Conservation (phyloP, 2,888 invertebrate species). For the Hypolimnas misippus region DNA sequence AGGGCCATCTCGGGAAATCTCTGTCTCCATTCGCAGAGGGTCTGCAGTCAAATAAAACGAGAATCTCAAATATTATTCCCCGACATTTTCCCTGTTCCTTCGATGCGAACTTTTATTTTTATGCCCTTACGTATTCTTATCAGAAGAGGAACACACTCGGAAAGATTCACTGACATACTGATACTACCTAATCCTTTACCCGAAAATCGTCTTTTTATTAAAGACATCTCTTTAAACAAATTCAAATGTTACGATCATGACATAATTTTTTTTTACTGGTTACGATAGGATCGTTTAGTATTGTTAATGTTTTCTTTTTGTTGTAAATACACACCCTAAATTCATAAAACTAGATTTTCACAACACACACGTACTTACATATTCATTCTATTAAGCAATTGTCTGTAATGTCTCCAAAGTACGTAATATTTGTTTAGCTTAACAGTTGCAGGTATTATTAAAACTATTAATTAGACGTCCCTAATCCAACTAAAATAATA, state of each 20-base stretch:
- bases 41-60: constrained; percentile 83
- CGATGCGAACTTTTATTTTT: constrained; percentile 84
- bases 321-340: not conserved
- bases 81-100: constrained; percentile 80
- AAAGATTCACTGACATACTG: constrained; percentile 77
- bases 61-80: constrained; percentile 83
- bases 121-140: constrained; percentile 82
- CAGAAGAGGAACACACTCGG: constrained; percentile 77
- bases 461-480: too few relatives aligned
- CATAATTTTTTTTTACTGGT: not conserved
- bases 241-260: not conserved
- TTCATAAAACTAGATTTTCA: not conserved
- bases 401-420: too few relatives aligned
- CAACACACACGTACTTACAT: too few relatives aligned
- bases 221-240: not conserved
- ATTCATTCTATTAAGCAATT: too few relatives aligned
- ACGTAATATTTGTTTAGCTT: too few relatives aligned
- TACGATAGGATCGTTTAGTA: not conserved
- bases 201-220: constrained; percentile 47
- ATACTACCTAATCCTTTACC: constrained; percentile 69
- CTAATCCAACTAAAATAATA: too few relatives aligned
- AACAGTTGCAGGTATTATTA: too few relatives aligned
- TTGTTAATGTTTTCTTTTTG: not conserved
- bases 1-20: constrained; percentile 83
- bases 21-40: constrained; percentile 82